Evolutionary conservation across 2,888 invertebrate species (phyloP), one percentile per base, ranked within the genome.

Genomic region (Schrankia costaestrigalis): DNA sequence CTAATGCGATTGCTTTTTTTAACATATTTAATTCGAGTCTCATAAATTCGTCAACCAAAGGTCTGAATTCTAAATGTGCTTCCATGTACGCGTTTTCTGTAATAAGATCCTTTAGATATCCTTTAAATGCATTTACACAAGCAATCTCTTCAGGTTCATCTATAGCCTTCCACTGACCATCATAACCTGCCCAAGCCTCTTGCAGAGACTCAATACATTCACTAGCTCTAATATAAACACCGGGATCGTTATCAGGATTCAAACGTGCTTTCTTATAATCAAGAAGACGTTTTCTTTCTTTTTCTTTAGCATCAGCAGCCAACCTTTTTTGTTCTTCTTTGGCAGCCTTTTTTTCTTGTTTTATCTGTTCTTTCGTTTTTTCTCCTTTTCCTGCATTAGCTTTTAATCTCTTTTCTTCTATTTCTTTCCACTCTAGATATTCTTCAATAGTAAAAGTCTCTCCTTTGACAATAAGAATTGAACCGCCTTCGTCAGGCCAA

Each of bases 401-500:
- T 67, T 85, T 83, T 0, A 79, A 35, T 37, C 80, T 62, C 40
- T 82, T 80, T 29, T 73, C 67, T 67, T 81, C 78, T 9, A 41
- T 62, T 3, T 52, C 59, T 32, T 41, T 64, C 78, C 80, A 89
- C 10, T 82, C 79, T 10, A 90, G 36, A 56, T 87, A 92, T 62
- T 93, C 91, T 46, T 89, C 80, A 1, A 91, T 89, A 0, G 90
- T 90, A 54, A 90, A 79, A 0, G 90, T 90, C 63, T 92, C 85
- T 6, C 91, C 91, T 40, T 78, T 78, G 0, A 90, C 88, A 7
- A 93, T 80, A 26, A 92, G 60, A 30, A 91, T 76, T 8, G 89
- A 90, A 2, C 95, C 95, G 3, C 95, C 95, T 68, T 92, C 90
- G 18, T 91, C 91, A 18, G 90, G 90, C 41, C 90, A 90, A 27